phyloP scores from a whole-genome alignment of 2,888 invertebrate species.

The Apocheima hispidaria region DNA sequence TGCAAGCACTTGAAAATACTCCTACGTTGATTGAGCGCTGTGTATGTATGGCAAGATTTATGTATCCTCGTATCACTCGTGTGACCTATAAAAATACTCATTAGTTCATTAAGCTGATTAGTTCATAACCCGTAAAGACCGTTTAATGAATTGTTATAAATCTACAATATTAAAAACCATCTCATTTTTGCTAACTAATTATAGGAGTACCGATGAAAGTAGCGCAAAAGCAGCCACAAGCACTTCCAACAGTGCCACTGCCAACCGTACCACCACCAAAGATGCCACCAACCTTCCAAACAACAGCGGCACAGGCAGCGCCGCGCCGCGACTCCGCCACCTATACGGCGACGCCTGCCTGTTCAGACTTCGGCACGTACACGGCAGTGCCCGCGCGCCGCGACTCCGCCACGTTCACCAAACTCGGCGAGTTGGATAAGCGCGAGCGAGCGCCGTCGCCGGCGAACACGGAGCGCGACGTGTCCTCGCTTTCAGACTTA shows the following conservation, averaged over 20 bases:
- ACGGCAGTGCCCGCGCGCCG: neutral
- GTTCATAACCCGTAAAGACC: too few species aligned
- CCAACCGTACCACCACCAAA: neutral
- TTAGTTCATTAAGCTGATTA: too few species aligned
- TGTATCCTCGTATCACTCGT: too few species aligned
- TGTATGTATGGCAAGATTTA: too few species aligned
- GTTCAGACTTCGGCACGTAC: neutral
- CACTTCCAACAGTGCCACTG: neutral
- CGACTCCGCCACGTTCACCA: conserved; percentile 7
- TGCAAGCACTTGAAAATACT: too few species aligned
- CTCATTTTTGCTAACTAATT: neutral
- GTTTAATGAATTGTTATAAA: too few species aligned
- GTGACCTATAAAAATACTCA: too few species aligned
- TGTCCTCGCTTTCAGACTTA: conserved; percentile 69
- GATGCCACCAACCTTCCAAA: neutral
- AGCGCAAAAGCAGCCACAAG: neutral
- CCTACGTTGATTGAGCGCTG: too few species aligned
- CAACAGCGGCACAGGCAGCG: neutral
- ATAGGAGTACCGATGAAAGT: neutral
- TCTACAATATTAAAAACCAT: neutral
- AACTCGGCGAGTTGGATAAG: neutral
- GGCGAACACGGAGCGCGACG: conserved; percentile 70
- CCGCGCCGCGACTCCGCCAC: conserved; percentile 3
- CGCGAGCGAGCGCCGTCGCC: conserved; percentile 32
- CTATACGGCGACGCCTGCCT: conserved; percentile 1